These are phyloP conservation scores for Zeus faber DNA, from an alignment of 2,113 vertebrate genomes.

Conservation along the genomic window DNA sequence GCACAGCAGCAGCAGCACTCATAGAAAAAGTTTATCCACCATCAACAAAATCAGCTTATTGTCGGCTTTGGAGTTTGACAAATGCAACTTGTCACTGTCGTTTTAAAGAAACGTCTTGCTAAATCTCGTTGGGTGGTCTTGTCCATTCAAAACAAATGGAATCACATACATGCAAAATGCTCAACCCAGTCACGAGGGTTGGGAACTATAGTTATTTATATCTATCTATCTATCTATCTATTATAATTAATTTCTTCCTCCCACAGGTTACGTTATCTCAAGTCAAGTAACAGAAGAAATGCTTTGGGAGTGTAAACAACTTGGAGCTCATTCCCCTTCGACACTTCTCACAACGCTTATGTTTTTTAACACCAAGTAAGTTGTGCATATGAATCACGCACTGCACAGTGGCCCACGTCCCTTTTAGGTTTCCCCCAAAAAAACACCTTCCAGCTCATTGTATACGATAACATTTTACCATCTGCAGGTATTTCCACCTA, in stretches of 20 bases:
- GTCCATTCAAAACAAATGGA: too few relatives aligned
- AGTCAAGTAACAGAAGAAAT: slow-evolving; percentile 99
- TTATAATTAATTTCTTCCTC: not conserved
- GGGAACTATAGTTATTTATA: too few relatives aligned
- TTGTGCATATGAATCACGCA: slow-evolving; percentile 23
- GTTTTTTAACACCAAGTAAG: slow-evolving; percentile 99
- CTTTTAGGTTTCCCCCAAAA: not conserved
- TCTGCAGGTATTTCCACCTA: slow-evolving; percentile 89
- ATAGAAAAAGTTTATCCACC: too few relatives aligned
- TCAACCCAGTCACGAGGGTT: too few relatives aligned
- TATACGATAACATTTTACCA: not conserved
- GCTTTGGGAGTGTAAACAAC: slow-evolving; percentile 99
- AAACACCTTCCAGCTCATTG: not conserved
- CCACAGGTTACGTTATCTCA: slow-evolving; percentile 91
- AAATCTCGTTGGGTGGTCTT: too few relatives aligned
- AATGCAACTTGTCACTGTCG: too few relatives aligned
- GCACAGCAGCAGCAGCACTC: too few relatives aligned
- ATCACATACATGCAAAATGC: too few relatives aligned
- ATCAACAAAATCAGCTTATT: too few relatives aligned
- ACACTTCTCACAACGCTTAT: slow-evolving; percentile 96
- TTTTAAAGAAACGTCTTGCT: too few relatives aligned
- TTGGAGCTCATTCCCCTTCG: slow-evolving; percentile 96
- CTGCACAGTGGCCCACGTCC: not conserved
- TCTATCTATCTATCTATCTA: too few relatives aligned
- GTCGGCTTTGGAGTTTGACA: too few relatives aligned